A percentile compares a stretch with the other conserved stretches of the same genome.
These are phyloP conservation scores for Cricetomys ansorgei DNA, from an alignment of 2,113 vertebrate genomes.

Conservation along the genomic window DNA sequence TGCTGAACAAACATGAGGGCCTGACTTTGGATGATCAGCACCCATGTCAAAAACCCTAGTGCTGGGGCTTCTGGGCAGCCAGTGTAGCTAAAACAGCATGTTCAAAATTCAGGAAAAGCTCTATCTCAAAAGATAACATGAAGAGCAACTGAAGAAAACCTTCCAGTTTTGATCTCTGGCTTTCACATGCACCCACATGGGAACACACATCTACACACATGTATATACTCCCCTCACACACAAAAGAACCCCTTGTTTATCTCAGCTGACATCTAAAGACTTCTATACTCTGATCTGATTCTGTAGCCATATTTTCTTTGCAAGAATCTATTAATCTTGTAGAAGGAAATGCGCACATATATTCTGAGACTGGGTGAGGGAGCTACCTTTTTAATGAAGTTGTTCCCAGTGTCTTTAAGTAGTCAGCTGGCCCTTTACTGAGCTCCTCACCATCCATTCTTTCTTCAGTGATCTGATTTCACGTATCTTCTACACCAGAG, in stretches of 20 bases:
- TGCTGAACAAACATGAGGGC: neutral
- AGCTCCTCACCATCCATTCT: neutral
- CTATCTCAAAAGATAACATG: neutral
- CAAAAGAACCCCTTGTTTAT: neutral
- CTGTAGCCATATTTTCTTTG: neutral
- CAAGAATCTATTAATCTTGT: neutral
- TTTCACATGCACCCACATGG: neutral
- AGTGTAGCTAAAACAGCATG: neutral
- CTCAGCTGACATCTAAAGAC: conserved; percentile 5
- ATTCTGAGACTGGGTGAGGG: neutral
- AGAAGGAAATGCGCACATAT: neutral
- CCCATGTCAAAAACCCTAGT: neutral
- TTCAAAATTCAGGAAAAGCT: neutral
- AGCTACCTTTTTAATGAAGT: neutral
- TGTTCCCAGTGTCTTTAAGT: neutral
- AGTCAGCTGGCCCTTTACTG: neutral
- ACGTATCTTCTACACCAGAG: neutral
- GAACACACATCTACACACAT: neutral
- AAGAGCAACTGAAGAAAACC: neutral
- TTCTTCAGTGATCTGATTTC: neutral
- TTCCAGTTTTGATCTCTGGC: neutral
- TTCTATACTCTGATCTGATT: neutral
- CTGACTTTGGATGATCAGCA: neutral
- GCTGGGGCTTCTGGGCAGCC: neutral
- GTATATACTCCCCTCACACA: neutral